Conservation (phyloP, 2,888 invertebrate genomes). For the Chloroclystis v-ata region DNA sequence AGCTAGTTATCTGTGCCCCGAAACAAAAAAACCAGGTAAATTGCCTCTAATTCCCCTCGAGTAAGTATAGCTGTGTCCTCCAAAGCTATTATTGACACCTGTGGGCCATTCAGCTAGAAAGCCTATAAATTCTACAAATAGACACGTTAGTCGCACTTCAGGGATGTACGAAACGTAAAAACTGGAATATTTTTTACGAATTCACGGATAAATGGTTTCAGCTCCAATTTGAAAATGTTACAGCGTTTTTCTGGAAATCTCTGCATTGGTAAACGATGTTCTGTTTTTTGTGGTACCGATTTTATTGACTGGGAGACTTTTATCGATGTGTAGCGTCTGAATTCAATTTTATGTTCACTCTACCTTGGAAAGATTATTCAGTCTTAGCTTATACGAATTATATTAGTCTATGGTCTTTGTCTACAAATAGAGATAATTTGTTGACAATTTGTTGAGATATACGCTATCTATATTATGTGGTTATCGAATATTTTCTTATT, state of each 20-base stretch:
- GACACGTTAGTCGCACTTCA: slow-evolving; percentile 31
- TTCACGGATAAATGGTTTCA: not conserved
- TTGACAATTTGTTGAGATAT: no score
- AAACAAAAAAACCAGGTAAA: no score
- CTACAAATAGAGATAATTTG: no score
- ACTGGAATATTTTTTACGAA: not conserved
- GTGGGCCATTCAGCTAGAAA: slow-evolving; percentile 47
- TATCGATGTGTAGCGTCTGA: no score
- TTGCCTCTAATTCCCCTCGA: slow-evolving; percentile 29
- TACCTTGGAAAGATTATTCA: no score
- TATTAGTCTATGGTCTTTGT: no score
- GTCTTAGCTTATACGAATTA: no score
- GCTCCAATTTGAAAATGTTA: not conserved
- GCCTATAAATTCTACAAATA: slow-evolving; percentile 56
- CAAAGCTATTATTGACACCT: slow-evolving; percentile 59
- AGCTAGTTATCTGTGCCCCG: no score
- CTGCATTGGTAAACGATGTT: not conserved
- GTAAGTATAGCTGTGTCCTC: slow-evolving; percentile 30
- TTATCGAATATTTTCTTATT: no score
- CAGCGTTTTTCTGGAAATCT: not conserved
- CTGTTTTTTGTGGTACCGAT: not conserved
- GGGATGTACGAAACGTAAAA: slow-evolving; percentile 7
- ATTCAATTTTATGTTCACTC: no score
- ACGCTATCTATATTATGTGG: no score
- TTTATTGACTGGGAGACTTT: not conserved